These are phyloP conservation scores for Nemopilema nomurai DNA, from an alignment of 30 jellyfish, hydroid and myxozoan species.

Conservation along the genomic window DNA sequence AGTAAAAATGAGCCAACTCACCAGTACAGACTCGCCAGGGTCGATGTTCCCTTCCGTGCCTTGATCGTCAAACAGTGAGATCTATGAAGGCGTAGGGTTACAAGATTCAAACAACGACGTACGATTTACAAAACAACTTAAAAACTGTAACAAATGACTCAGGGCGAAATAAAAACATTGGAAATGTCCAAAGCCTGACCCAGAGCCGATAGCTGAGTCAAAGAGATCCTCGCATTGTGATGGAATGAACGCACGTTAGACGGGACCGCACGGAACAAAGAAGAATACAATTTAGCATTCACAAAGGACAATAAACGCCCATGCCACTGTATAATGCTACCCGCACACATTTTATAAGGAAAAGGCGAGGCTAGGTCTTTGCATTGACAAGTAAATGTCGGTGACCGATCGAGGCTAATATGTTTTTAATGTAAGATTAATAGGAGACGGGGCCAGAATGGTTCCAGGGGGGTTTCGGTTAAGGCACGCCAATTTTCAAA, in stretches of 20 bases:
- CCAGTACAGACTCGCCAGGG: conserved; percentile 33
- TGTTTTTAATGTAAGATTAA: conserved; percentile 6
- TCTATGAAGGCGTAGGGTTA: conserved; percentile 1
- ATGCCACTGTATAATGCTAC: conserved; percentile 42
- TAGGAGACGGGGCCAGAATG: not conserved
- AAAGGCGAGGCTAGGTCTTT: conserved; percentile 11
- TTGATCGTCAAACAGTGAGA: conserved; percentile 30
- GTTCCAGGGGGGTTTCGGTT: not conserved
- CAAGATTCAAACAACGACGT: not conserved
- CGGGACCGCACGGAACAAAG: conserved; percentile 42
- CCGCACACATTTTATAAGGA: conserved; percentile 46
- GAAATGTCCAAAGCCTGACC: not conserved
- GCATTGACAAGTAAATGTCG: conserved; percentile 5
- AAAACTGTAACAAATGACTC: not conserved
- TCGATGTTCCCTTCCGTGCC: conserved; percentile 42
- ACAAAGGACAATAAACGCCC: conserved; percentile 50
- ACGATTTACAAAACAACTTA: not conserved
- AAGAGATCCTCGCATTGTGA: not conserved
- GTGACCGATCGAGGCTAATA: not conserved
- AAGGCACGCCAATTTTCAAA: not conserved
- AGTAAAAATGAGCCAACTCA: conserved; percentile 14
- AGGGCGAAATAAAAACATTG: not conserved
- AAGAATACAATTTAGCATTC: conserved; percentile 20
- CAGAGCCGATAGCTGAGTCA: not conserved
- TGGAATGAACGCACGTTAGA: conserved; percentile 9